Base-by-base conservation (phyloP, 2,888 invertebrate species). In the Plagodis pulveraria region DNA sequence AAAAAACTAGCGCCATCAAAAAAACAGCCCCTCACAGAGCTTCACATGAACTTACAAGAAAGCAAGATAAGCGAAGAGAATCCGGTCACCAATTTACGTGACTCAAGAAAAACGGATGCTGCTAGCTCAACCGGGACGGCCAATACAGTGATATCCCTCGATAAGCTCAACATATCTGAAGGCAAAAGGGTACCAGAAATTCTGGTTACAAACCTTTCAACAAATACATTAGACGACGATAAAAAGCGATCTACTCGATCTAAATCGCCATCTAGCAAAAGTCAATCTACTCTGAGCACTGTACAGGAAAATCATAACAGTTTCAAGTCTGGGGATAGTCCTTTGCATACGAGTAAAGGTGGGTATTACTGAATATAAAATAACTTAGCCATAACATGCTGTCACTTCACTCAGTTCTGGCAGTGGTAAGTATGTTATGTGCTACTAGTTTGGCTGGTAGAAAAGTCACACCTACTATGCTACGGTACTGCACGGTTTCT, bases 231-330 rank as follows among this genome's bases (percentile, higher is more conserved):
- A 11, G 75, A 71, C 0, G 70, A 69, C 35, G 62, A 72, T 35
- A 80, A 71, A 54, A 81, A 72, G 57, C 67, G 69, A 46, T 72
- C 70, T 6, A 71, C 72, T 0, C 77, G 80, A 32, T 90, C 89
- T 0, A 88, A 86, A 46, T 88, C 91, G 0, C 86, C 89, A 0
- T 87, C 87, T 0, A 87, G 80, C 57, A 89, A 83, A 69, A 91
- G 84, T 62, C 86, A 79, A 5, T 86, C 89, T 0, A 89, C 91
- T 11, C 64, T 87, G 22, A 89, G 86, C 58, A 91, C 91, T 0
- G 87, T 91, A 0, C 84, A 89, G 36, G 91, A 92, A 57, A 89
- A 87, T 53, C 77, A 67, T 56, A 66, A 61, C 0, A 87, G 88
- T 67, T 87, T 88, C 63, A 88, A 86, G 64, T 84, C 85, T 61